Base-by-base conservation (phyloP, 2,888 invertebrate species). In the Catocala nupta region DNA sequence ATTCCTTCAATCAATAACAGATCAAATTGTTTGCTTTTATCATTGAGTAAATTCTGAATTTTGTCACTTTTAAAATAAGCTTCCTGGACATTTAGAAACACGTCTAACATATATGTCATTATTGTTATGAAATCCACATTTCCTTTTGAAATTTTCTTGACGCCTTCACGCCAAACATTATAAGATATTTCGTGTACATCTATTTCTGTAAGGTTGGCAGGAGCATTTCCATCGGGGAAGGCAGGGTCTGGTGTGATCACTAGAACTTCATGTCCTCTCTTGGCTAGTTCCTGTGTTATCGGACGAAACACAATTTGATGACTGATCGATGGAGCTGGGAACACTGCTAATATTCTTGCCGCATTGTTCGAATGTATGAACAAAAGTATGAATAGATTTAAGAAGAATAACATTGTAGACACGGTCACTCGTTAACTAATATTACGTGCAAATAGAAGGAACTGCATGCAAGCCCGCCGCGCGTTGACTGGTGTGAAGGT, bases 1-100 rank as follows among this genome's bases (percentile, higher is more conserved):
- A 65, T 79, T 6, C 81, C 78, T 78, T 89, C 88, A 5, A 77
- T 1, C 0, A 89, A 25, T 5, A 90, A 0, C 11, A 90, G 64
- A 77, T 90, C 68, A 53, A 63, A 68, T 8, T 59, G 60, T 33
- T 48, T 34, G 42, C 36, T 58, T 50, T 58, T 45, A 42, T 66
- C 58, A 9, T 59, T 34, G 1, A 66, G 0, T 8, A 70, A 10
- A 12, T 54, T 52, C 47, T 54, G 25, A 1, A 70, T 51, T 45
- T 65, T 16, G 9, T 57, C 5, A 2, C 42, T 10, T 9, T 49
- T 33, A 16, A 69, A 8, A 10, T 61, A 53, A 6, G n/a, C 33
- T n/a, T 60, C 63, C 5, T 54, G 8, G 0, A 36, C 36, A 36
- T 8, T 7, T 36, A 7, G 2, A 5, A 36, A 1, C 4, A 36